phyloP scores from a whole-genome alignment of 1,140 invertebrate genomes.

The Drosophila pallidifrons region DNA sequence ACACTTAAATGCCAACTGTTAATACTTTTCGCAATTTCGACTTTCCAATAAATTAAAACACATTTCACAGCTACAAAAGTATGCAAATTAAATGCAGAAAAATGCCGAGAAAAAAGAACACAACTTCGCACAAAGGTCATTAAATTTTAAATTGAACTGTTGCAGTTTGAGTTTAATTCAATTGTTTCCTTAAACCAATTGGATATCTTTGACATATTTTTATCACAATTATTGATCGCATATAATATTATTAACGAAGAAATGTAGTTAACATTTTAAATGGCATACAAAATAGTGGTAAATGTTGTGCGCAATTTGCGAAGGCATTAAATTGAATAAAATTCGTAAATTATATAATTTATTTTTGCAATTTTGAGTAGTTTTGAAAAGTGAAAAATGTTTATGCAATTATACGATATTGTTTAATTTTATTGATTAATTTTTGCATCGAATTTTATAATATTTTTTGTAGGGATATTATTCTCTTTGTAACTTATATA shows the following conservation, averaged over 20 bases:
- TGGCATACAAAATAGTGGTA: too few relatives aligned
- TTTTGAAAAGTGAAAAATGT: too few relatives aligned
- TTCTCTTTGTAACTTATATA: too few relatives aligned
- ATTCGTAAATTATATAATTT: not conserved
- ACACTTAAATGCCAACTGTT: not conserved
- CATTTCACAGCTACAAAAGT: not conserved
- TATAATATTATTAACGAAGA: too few relatives aligned
- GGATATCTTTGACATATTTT: not conserved
- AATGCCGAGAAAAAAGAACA: not conserved
- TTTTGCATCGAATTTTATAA: too few relatives aligned
- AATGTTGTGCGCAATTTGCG: too few relatives aligned
- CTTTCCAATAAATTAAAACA: not conserved
- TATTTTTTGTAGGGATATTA: too few relatives aligned
- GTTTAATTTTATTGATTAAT: too few relatives aligned
- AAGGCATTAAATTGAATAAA: too few relatives aligned
- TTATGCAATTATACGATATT: too few relatives aligned
- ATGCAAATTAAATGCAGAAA: not conserved
- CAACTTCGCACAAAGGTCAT: not conserved
- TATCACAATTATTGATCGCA: not conserved
- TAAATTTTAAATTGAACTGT: constrained; percentile 7
- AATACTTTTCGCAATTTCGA: not conserved
- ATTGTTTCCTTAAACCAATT: not conserved
- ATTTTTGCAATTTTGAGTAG: not conserved
- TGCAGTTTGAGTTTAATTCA: not conserved
- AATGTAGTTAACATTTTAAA: too few relatives aligned